Base-by-base conservation (phyloP, 2,113 vertebrate genomes). In the Turdus rufiventris region DNA sequence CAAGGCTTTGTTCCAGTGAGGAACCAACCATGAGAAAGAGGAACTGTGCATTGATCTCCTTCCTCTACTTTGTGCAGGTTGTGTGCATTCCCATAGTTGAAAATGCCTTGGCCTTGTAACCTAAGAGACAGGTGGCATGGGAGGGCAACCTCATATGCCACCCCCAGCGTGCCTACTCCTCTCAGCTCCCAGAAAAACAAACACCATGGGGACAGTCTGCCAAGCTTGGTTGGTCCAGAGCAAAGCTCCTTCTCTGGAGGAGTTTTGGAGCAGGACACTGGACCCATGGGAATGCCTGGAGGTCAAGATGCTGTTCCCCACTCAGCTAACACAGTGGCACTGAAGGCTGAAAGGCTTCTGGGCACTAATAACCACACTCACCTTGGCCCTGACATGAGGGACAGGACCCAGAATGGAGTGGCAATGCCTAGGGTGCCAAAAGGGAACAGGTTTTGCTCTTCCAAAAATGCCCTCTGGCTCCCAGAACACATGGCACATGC, bases 401-500 rank as follows among this genome's bases (percentile, higher is more conserved):
- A 74, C 16, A 18, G 13, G 45, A 76, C 3, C 3, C 7, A 57
- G 13, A 33, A 74, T 15, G 26, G 14, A 36, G 24, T 26, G 45
- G 47, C 28, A 70, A 38, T 45, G 58, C 7, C 12, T 29, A 53
- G 13, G 18, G 18, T 57, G 15, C 19, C 67, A 68, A 70, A 42
- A 54, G 9, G 18, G 10, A 88, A 68, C 0, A 0, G 9, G 40
- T 12, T 75, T 18, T 1, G 1, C 21, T 88, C 50, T 76, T 85
- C 45, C 25, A 48, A 29, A 79, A 76, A 47, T 6, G 10, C 4
- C 10, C 17, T 40, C 31, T 45, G 57, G 31, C 19, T 83, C 15
- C 17, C 0, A 1, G 18, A 50, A 26, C 54, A 57, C 0, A 1
- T 0, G 0, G 43, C 43, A 50, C 3, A 4, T 9, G 50, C 4